Percentiles rank a stretch among this genome's conserved stretches.
Conservation (phyloP, 2,888 invertebrate species). For the Melieria omissa region DNA sequence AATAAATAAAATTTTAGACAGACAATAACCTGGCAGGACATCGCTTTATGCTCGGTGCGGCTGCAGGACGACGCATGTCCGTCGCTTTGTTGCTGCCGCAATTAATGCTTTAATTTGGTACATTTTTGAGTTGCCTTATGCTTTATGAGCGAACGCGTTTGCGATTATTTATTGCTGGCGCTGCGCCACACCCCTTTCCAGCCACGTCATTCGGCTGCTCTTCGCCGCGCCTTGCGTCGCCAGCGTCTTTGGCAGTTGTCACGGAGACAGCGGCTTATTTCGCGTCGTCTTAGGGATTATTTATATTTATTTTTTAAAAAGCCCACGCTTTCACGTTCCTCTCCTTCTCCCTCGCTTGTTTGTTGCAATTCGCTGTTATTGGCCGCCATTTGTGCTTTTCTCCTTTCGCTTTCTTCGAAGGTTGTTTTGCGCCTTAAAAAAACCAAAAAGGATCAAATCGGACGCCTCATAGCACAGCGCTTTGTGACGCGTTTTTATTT, state of each 20-base stretch:
- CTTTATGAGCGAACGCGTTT: background rate
- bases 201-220: background rate
- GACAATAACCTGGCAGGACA: conserved; percentile 37
- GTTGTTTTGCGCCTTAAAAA: no score
- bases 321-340: no score
- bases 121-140: conserved; percentile 30
- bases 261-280: conserved; percentile 31
- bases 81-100: conserved; percentile 23
- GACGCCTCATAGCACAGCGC: conserved; percentile 26
- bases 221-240: background rate
- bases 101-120: conserved; percentile 39
- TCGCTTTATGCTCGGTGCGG: conserved; percentile 18
- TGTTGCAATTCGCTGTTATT: no score
- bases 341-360: no score
- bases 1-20: conserved; percentile 36
- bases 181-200: conserved; percentile 27
- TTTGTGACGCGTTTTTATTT: conserved; percentile 18
- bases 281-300: conserved; percentile 20
- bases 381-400: no score
- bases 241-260: conserved; percentile 7
- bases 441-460: conserved; percentile 37
- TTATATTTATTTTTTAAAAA: conserved; percentile 17
- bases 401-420: no score
- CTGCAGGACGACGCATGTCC: background rate
- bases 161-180: conserved; percentile 18